Base-by-base conservation (phyloP, 2,888 invertebrate species). In the Anoplius nigerrimus region DNA sequence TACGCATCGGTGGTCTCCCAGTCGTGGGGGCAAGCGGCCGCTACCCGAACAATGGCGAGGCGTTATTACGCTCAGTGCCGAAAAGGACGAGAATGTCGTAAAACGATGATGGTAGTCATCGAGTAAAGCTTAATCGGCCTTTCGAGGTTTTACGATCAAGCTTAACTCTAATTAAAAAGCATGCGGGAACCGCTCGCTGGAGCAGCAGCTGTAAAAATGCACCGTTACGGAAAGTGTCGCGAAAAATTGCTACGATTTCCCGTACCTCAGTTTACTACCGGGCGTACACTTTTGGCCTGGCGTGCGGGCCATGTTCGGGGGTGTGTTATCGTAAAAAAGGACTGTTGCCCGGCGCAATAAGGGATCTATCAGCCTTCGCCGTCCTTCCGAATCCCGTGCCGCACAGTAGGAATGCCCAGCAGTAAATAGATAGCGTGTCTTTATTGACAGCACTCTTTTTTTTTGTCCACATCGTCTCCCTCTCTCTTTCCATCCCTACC, bases 71-170 rank as follows among this genome's bases (percentile, higher is more conserved):
- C 20, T 42, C 51, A 20, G 45, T 27, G 2, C 4, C 15, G 27
- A 66, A 75, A 78, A 75, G 76, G 72, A 59, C 71, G 27, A 48
- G 53, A 64, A 51, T 71, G 68, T 71, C 68, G 65, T 82, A 81
- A 80, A 81, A 43, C 64, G 65, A 79, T 78, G 71, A 76, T 75
- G 73, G 55, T 66, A 72, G 67, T 71, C 71, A 63, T 74, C 70
- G 60, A 70, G 61, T 64, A 46, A 34, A 34, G 61, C 58, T 72
- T 75, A 69, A 75, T 71, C 71, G 56, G 62, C 6, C 60, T 43
- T n/a, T 27, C 11, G 63, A 42, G 20, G 22, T 65, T 61, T 73
- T 69, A 71, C 62, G 57, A 48, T 51, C 45, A 43, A 60, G 52
- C 51, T 68, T 48, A 66, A 21, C 5, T 69, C 46, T 58, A 70